phyloP scores from a whole-genome alignment of 2,113 vertebrate genomes.

The Cathartes aura region DNA sequence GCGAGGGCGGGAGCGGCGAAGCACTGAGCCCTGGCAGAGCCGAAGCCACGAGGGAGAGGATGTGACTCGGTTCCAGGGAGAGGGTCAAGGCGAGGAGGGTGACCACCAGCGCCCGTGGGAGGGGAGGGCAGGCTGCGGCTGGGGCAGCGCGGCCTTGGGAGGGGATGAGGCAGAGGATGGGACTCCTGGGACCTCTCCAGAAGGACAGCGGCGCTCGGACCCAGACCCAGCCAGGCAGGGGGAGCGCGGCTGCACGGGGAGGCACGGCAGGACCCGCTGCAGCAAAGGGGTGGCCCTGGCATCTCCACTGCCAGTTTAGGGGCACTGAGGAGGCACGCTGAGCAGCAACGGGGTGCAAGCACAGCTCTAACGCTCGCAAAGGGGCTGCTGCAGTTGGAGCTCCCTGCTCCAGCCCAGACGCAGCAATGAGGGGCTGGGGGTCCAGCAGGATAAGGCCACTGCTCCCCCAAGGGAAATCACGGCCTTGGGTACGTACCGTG shows the following conservation, averaged over 20 bases:
- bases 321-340: accelerated
- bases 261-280: not conserved
- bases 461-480: not conserved
- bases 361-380: not conserved
- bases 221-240: not conserved
- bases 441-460: not conserved
- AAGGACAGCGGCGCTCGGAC: not conserved
- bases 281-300: not conserved
- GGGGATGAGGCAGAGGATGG: not conserved
- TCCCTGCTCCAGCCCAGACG: not conserved
- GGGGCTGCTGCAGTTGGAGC: not conserved
- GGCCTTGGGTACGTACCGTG: not conserved
- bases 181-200: not conserved
- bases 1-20: not conserved
- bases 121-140: accelerated
- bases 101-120: not conserved
- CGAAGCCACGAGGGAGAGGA: not conserved
- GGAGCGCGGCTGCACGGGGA: accelerated
- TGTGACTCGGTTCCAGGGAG: not conserved
- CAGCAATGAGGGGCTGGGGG: not conserved
- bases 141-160: accelerated
- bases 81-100: not conserved
- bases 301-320: not conserved
- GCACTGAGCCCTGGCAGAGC: accelerated
- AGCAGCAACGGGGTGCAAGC: not conserved